Evolutionary conservation across 2,113 vertebrate genomes (phyloP), one percentile per base, ranked within the genome.

Genomic region (Takifugu bimaculatus): DNA sequence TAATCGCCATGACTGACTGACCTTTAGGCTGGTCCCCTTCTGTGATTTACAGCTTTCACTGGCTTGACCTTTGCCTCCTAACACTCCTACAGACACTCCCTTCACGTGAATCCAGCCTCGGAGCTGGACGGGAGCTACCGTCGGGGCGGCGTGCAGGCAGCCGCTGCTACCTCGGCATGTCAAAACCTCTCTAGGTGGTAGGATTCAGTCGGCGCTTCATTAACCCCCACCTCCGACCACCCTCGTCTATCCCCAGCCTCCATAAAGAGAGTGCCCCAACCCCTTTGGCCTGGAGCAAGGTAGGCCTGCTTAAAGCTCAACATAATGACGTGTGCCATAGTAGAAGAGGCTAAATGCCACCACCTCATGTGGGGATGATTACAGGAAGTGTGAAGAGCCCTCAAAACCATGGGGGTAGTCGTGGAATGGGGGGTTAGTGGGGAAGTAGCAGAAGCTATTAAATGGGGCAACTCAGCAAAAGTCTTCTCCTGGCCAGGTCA

Each of bases 321-420:
- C 77, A 78, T 90, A 90, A 91, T 88, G 88, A 89, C 87, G 84
- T 90, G 87, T 87, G 85, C 87, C 85, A 74, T 77, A 75, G 83
- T 75, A 61, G 77, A 69, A 55, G 66, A 81, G 72, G 79, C 81
- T 86, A 77, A 83, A 84, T 85, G 83, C 83, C 80, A 82, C 88
- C 82, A 63, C 90, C 86, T 85, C 90, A 87, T 90, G 85, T 85
- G 83, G 84, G 80, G 84, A 88, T 88, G 90, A 88, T 89, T 89
- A 87, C 88, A 90, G 89, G 89, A 90, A 89, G 87, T 86, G 78
- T 75, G 75, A 74, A 75, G 68, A 80, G 83, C 85, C 80, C 81
- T 68, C 39, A 6, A 69, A 72, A 83, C 61, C 79, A 71, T 66
- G 51, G 65, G 66, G 49, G 66, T 25, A 39, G 57, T 20, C 1